Base-by-base conservation (phyloP, 2,797 vertebrate species). In the Amblyraja radiata region DNA sequence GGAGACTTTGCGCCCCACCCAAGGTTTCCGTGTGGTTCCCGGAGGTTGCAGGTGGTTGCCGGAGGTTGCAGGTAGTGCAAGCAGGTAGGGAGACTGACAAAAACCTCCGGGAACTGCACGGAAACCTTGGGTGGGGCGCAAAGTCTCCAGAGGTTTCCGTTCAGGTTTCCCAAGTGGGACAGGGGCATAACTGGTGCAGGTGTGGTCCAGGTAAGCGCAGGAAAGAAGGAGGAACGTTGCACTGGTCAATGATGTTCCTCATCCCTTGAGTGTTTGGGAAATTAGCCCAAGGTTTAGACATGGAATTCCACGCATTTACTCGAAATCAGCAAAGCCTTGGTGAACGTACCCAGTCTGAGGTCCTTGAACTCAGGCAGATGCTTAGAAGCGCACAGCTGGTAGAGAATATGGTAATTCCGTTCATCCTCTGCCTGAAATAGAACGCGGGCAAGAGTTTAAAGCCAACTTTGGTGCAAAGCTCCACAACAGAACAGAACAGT, bases 401-500 rank as follows among this genome's bases (percentile, higher is more conserved):
- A 99, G 96, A 99, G 99, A 95, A 99, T 97, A 93, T 99, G 99
- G 94, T 99, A 99, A 96, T 99, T 99, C 95, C 99, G 97, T 95
- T 99, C 99, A 74, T 99, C 98, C 91, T 99, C 98, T 93, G 99
- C 99, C 99, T 99, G 96, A 93, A 96, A 96, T 94, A 94, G 95
- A 93, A 94, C 13, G 83, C 25, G 93, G 94, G 23, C 23, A n/a
- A 25, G n/a, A 73, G 7, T 11, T n/a, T 61, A 23, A 83, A 61
- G 90, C 39, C 28, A 25, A 6, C 90, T 92, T 7, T 46, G 14
- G 84, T 36, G 61, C 63, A 54, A 0, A 76, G 46, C 4, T 36
- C 54, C n/a, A 14, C 0, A 90, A 13, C 36, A 46, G 61, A 90
- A 23, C n/a, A 23, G 39, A 61, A 84, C 1, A 9, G 25, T 54